phyloP scores from a whole-genome alignment of 2,797 vertebrate genomes.

The Amphiprion clarkii region DNA sequence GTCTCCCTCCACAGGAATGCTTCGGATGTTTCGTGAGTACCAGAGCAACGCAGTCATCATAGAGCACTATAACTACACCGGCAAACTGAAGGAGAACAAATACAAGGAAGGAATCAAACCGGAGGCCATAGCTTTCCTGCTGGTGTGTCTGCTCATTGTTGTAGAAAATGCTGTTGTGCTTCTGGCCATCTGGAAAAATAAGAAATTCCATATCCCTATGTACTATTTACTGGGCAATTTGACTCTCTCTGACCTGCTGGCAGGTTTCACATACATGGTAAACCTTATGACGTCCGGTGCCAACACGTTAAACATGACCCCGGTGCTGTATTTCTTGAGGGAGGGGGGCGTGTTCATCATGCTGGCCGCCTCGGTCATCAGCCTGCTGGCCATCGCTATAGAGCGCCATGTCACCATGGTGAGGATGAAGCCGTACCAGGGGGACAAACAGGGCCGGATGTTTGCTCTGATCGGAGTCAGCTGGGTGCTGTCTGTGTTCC shows the following conservation, averaged over 20 bases:
- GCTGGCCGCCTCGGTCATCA: conserved; percentile 90
- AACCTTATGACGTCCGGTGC: conserved; percentile 91
- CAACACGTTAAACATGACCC: conserved; percentile 89
- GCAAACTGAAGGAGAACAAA: conserved; percentile 87
- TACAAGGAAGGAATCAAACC: conserved; percentile 87
- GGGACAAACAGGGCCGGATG: conserved; percentile 89
- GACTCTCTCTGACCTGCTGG: conserved; percentile 91
- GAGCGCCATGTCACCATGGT: conserved; percentile 95
- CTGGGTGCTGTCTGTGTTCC: conserved; percentile 88
- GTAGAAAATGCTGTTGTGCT: conserved; percentile 90
- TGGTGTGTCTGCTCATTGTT: conserved; percentile 90
- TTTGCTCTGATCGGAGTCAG: conserved; percentile 87
- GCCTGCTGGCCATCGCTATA: conserved; percentile 92
- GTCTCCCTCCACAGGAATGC: conserved; percentile 50
- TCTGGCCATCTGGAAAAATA: conserved; percentile 90
- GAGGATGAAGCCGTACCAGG: conserved; percentile 89
- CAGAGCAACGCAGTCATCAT: conserved; percentile 83
- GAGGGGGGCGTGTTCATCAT: conserved; percentile 92
- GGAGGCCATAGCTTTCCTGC: conserved; percentile 85
- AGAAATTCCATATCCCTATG: conserved; percentile 94
- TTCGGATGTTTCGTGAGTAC: conserved; percentile 82
- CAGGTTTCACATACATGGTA: conserved; percentile 91
- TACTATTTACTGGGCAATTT: conserved; percentile 92
- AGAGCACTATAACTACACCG: conserved; percentile 90
- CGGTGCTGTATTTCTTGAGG: conserved; percentile 89